A percentile compares a stretch with the other conserved stretches of the same genome.
These are phyloP conservation scores for Heliconius hermathena DNA, from an alignment of 1,140 invertebrate genomes.

Conservation along the genomic window DNA sequence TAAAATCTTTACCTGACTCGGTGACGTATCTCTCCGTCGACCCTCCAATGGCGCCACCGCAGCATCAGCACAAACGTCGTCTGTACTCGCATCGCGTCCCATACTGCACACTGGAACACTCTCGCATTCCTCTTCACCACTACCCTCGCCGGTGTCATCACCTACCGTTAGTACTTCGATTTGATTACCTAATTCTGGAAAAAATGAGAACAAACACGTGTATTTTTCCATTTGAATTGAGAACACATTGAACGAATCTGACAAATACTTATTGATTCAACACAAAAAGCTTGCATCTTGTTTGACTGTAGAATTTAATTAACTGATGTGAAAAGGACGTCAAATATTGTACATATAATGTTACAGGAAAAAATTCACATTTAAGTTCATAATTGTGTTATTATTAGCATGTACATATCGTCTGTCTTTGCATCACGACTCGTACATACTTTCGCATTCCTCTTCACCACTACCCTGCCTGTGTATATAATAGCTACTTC, in stretches of 20 bases:
- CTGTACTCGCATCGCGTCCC: conserved; percentile 69
- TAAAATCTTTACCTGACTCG: conserved; percentile 54
- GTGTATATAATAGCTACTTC: no score
- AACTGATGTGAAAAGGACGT: background rate
- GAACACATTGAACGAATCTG: no score
- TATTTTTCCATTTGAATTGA: no score
- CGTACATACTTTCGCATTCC: no score
- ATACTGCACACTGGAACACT: conserved; percentile 74
- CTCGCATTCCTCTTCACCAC: conserved; percentile 69
- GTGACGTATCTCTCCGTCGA: conserved; percentile 52
- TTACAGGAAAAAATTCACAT: background rate
- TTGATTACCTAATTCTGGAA: conserved; percentile 78
- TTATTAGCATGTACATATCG: no score
- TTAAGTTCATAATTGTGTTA: no score
- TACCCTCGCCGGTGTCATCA: conserved; percentile 57
- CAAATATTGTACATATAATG: background rate
- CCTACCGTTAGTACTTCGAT: conserved; percentile 78
- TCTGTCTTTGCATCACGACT: no score
- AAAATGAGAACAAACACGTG: background rate
- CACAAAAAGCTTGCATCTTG: no score
- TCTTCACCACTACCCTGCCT: no score
- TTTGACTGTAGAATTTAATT: no score
- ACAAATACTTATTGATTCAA: no score
- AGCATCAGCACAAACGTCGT: conserved; percentile 75
- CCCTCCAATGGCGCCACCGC: conserved; percentile 68